Conservation (phyloP, 2,797 vertebrate genomes). For the Taenioides sp. region DNA sequence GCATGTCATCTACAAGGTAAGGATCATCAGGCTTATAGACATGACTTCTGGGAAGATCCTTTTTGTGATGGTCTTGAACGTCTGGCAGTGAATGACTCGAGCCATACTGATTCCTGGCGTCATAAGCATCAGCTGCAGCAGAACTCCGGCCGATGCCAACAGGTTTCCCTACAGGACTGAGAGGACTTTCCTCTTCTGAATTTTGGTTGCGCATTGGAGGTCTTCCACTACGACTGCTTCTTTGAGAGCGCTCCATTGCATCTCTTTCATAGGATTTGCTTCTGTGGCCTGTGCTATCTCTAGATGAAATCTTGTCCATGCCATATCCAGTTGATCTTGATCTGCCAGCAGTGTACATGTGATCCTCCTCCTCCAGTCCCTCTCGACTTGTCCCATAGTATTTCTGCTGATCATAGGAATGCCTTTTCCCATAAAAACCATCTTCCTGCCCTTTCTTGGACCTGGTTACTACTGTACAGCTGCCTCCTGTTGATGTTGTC, state of each 20-base stretch:
- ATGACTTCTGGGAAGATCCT: slow-evolving; percentile 94
- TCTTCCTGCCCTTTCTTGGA: slow-evolving; percentile 91
- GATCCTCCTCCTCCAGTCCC: slow-evolving; percentile 88
- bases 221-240: slow-evolving; percentile 82
- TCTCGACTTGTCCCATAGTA: slow-evolving; percentile 90
- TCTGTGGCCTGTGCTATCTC: slow-evolving; percentile 83
- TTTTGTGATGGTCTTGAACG: slow-evolving; percentile 96
- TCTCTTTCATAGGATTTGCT: slow-evolving; percentile 95
- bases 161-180: slow-evolving; percentile 91
- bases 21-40: slow-evolving; percentile 95
- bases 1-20: slow-evolving; percentile 96
- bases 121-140: slow-evolving; percentile 82
- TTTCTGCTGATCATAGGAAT: slow-evolving; percentile 93
- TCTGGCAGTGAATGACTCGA: slow-evolving; percentile 99
- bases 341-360: slow-evolving; percentile 84
- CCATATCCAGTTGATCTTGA: slow-evolving; percentile 89
- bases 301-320: slow-evolving; percentile 88
- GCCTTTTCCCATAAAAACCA: slow-evolving; percentile 92
- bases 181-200: slow-evolving; percentile 95
- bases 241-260: slow-evolving; percentile 87
- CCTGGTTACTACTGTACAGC: slow-evolving; percentile 88
- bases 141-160: slow-evolving; percentile 83
- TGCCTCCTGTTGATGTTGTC: slow-evolving; percentile 83
- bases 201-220: slow-evolving; percentile 90
- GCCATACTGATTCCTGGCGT: slow-evolving; percentile 93